A percentile compares a stretch with the other conserved stretches of the same genome.
phyloP scores from a whole-genome alignment of 2,113 vertebrate species.

The Embiotoca jacksoni region DNA sequence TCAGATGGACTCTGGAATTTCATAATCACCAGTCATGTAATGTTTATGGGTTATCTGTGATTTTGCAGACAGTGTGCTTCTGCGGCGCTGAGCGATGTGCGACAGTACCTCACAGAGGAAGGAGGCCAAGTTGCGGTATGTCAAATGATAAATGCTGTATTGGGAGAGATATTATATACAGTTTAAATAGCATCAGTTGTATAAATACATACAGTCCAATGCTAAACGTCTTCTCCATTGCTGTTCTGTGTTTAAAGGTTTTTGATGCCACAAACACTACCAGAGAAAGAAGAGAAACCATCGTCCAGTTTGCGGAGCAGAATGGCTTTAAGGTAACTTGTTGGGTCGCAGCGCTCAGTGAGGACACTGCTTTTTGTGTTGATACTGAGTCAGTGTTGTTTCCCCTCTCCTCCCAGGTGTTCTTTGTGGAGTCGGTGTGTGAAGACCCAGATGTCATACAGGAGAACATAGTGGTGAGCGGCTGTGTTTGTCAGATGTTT shows the following conservation, averaged over 20 bases:
- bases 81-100: slow-evolving; percentile 92
- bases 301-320: slow-evolving; percentile 94
- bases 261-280: slow-evolving; percentile 99
- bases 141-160: slow-evolving; percentile 56
- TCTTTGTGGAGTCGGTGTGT: slow-evolving; percentile 98
- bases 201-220: no score
- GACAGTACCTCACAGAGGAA: slow-evolving; percentile 92
- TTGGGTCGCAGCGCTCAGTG: no score
- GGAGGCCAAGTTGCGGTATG: slow-evolving; percentile 96
- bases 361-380: background rate
- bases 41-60: background rate
- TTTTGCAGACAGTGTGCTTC: slow-evolving; percentile 92
- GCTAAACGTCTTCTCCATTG: no score
- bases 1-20: accelerated
- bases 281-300: slow-evolving; percentile 93
- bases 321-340: slow-evolving; percentile 94
- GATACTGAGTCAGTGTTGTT: background rate
- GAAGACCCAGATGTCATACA: slow-evolving; percentile 97
- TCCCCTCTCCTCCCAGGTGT: slow-evolving; percentile 84
- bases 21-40: background rate
- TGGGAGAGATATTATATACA: background rate
- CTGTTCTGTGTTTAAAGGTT: slow-evolving; percentile 83
- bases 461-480: slow-evolving; percentile 96
- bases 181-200: background rate
- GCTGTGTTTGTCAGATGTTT: background rate